Conservation (phyloP, 1,140 invertebrate species). For the Chelonus insularis region DNA sequence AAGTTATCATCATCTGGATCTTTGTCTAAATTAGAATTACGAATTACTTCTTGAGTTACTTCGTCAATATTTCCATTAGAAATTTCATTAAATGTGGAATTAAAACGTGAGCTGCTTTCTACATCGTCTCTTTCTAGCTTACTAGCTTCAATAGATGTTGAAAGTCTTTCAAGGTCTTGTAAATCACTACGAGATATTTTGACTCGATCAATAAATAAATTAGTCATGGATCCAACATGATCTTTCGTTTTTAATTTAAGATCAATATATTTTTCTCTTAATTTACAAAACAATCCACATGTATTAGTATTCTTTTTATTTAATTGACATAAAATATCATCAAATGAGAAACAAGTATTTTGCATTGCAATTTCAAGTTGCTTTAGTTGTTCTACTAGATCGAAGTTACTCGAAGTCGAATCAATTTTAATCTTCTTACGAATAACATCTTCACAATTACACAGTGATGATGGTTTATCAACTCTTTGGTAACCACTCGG, state of each 20-base stretch:
- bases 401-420: slow-evolving; percentile 8
- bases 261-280: slow-evolving; percentile 32
- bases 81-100: too few relatives aligned
- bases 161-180: neutral
- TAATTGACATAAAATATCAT: slow-evolving; percentile 30
- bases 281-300: slow-evolving; percentile 33
- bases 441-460: slow-evolving; percentile 32
- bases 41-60: neutral
- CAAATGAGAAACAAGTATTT: slow-evolving; percentile 36
- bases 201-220: slow-evolving; percentile 29
- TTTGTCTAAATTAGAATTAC: neutral
- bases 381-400: slow-evolving; percentile 15
- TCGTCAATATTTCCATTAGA: too few relatives aligned
- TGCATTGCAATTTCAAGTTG: slow-evolving; percentile 30
- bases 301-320: neutral
- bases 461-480: slow-evolving; percentile 32
- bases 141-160: neutral
- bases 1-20: neutral
- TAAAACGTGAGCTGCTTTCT: neutral
- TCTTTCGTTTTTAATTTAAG: slow-evolving; percentile 31
- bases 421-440: slow-evolving; percentile 31
- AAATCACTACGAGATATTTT: neutral
- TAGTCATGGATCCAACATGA: slow-evolving; percentile 16
- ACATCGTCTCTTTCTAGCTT: neutral
- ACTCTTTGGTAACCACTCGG: slow-evolving; percentile 1